A percentile compares a stretch with the other conserved stretches of the same genome.
phyloP scores from a whole-genome alignment of 92 coral and sea anemone genomes.

The Diadumene lineata region DNA sequence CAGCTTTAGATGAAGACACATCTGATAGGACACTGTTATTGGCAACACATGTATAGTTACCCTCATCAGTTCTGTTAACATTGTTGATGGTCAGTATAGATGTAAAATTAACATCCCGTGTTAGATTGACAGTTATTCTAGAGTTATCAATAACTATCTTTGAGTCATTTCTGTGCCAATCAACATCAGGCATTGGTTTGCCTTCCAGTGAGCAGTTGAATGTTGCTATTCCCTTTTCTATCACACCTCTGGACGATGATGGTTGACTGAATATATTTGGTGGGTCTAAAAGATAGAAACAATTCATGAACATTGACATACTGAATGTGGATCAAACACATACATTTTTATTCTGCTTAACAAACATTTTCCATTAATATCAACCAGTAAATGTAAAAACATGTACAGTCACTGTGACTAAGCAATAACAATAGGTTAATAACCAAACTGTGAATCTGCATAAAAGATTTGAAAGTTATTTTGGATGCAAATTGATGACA shows the following conservation, averaged over 20 bases:
- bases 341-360: too few species aligned
- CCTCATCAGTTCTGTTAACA: background rate
- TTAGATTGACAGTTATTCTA: background rate
- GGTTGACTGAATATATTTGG: conserved; percentile 6
- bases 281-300: conserved; percentile 9
- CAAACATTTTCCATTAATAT: too few species aligned
- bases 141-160: background rate
- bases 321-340: too few species aligned
- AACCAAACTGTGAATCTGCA: too few species aligned
- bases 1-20: background rate
- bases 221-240: conserved; percentile 11
- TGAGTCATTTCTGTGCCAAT: conserved; percentile 5
- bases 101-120: conserved; percentile 1
- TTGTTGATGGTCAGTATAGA: background rate
- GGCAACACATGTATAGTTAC: background rate
- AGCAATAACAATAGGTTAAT: too few species aligned
- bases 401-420: too few species aligned
- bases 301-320: too few species aligned
- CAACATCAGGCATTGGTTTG: conserved; percentile 19
- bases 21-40: background rate
- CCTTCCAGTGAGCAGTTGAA: conserved; percentile 25
- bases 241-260: conserved; percentile 1
- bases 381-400: too few species aligned
- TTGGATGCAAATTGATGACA: too few species aligned
- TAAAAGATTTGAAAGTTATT: too few species aligned